These are phyloP conservation scores for Lithodes maja DNA, from an alignment of 2,888 invertebrate species.

Conservation along the genomic window DNA sequence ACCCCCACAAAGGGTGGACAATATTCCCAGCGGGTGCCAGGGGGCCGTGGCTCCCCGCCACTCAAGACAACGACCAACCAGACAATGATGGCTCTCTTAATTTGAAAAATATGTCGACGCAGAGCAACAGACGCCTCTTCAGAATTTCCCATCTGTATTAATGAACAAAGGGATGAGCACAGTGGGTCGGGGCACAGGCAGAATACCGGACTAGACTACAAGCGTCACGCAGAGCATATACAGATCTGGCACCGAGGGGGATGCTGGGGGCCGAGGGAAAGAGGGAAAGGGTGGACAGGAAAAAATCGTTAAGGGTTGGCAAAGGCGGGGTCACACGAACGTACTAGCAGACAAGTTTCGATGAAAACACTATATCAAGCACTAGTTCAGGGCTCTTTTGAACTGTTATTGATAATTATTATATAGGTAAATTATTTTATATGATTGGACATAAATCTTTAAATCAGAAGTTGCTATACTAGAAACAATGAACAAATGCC, in stretches of 20 bases:
- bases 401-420: too few relatives aligned
- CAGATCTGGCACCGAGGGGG: background rate
- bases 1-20: constrained; percentile 19
- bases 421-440: too few relatives aligned
- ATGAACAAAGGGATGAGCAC: constrained; percentile 53
- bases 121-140: constrained; percentile 21
- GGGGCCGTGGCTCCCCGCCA: constrained; percentile 3
- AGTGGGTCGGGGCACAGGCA: constrained; percentile 33
- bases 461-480: too few relatives aligned
- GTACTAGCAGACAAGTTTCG: too few relatives aligned
- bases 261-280: background rate
- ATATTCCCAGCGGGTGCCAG: constrained; percentile 27
- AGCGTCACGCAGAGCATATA: constrained; percentile 16
- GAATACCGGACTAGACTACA: background rate
- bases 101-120: constrained; percentile 44
- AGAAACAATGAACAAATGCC: too few relatives aligned
- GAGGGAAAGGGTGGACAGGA: background rate
- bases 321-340: too few relatives aligned
- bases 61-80: constrained; percentile 15
- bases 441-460: too few relatives aligned
- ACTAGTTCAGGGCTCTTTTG: too few relatives aligned
- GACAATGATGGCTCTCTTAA: constrained; percentile 56
- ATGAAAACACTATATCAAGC: too few relatives aligned
- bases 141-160: constrained; percentile 46
- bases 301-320: background rate